Percentiles rank a stretch among this genome's conserved stretches.
Evolutionary conservation across 2,113 vertebrate genomes (phyloP).

Genomic region (Agelaius phoeniceus): DNA sequence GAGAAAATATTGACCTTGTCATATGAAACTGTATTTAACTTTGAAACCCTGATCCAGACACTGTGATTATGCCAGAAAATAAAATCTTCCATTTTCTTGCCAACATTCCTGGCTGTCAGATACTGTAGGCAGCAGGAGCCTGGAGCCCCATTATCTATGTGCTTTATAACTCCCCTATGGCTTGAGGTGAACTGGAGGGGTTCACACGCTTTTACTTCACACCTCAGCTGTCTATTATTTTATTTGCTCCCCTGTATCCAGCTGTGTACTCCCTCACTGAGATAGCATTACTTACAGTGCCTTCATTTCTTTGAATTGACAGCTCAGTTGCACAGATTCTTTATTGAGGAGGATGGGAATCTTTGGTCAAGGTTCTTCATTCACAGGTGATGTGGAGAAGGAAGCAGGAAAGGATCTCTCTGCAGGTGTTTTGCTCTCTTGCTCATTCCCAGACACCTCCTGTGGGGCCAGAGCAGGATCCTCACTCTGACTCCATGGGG

Average conservation of each 20-base stretch:
- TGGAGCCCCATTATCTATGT: not conserved
- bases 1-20: not conserved
- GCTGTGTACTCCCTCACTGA: not conserved
- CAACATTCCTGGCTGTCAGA: not conserved
- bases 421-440: not conserved
- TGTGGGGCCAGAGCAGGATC: not conserved
- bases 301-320: not conserved
- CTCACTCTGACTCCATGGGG: not conserved
- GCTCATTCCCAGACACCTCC: not conserved
- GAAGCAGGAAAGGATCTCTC: not conserved
- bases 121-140: not conserved
- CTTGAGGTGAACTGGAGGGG: not conserved
- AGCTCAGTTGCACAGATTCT: not conserved
- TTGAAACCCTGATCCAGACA: not conserved
- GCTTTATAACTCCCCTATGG: not conserved
- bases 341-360: not conserved
- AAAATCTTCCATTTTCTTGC: not conserved
- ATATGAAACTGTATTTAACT: not conserved
- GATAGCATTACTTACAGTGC: not conserved
- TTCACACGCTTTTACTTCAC: constrained; percentile 16
- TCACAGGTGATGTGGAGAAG: not conserved
- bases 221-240: not conserved
- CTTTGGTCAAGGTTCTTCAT: not conserved
- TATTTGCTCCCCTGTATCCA: not conserved
- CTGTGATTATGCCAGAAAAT: not conserved